Base-by-base conservation (phyloP, 2,113 vertebrate species). In the Pampusana beccarii region DNA sequence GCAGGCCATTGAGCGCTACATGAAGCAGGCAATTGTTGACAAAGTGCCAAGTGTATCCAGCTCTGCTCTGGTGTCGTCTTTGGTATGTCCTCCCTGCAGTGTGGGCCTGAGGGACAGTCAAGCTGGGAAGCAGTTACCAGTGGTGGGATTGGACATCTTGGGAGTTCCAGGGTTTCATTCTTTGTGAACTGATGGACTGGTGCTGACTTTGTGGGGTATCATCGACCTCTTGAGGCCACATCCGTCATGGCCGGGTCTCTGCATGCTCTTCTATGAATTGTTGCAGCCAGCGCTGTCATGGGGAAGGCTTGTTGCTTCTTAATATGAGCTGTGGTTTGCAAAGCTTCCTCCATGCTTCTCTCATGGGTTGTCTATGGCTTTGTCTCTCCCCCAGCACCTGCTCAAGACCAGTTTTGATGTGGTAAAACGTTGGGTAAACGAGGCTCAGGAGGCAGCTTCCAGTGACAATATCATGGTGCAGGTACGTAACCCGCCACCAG, bases 391-490 rank as follows among this genome's bases (percentile, higher is more conserved):
- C 3, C 92, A 98, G 98, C 98, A 98, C 92, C 97, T 98, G 89
- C 95, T 98, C 87, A 98, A 98, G 95, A 97, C 97, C 80, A 98
- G 98, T 92, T 98, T 98, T 2, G 98, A 98, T 9, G 97, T 98
- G 84, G 98, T 98, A 20, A 98, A 98, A 91, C 98, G 98, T 58
- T 98, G 98, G 98, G 98, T 98, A 90, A 98, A 98, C 0, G 98
- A 98, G 91, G 98, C 98, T 79, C 98, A 98, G 86, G 98, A 98
- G 81, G 98, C 98, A 4, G 98, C 98, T 21, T 98, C 98, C 80
- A 98, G 98, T 51, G 98, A 98, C 84, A 98, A 98, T 44, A 97
- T 98, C 95, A 98, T 98, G 98, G 98, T 98, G 44, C 98, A 98
- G 98, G 98, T 98, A 95, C 97, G 97, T 50, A 36, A 44, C 21